Evolutionary conservation across 1,140 invertebrate genomes (phyloP), one percentile per base, ranked within the genome.

Genomic region (Conopomorpha cramerella): DNA sequence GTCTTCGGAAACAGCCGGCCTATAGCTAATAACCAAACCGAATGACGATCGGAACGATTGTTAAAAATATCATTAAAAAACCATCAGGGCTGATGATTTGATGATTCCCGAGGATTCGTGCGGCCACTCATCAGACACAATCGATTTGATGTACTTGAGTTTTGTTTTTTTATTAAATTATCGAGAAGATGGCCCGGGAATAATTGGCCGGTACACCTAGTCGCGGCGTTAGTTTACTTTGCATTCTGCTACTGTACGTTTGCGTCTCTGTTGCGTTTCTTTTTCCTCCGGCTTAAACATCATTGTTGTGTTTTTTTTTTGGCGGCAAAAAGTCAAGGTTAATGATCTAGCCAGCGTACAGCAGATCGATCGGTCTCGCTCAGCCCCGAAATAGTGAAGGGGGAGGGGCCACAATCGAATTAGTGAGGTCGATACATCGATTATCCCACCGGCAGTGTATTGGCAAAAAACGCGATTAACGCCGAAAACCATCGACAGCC

Each of bases 41-140:
- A 34, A 63, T 66, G 67, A 70, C 67, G 63, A 73, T 73, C 62
- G 56, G 52, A 45, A 49, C 62, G 62, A 71, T 73, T 68, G 68
- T 68, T 64, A 71, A 73, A 73, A 73, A 71, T 71, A 73, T 68
- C 66, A 73, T 71, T 71, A 73, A 73, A 73, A 71, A 71, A 71
- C 64, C 64, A 73, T 71, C 68, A 73, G 58, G 49, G 57, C 51
- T 67, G 64, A 71, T 71, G 64, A 66, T 73, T 71, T 57, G 57
- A 56, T 52, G 56, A 54, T 55, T 45, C 45, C 51, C 43, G 56
- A 44, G 46, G 51, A 46, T 55, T 54, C 51, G 44, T 54, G 51
- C 36, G 44, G 41, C 34, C 46, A 49, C 52, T 54, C 65, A 66
- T 70, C 64, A 66, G 51, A 60, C 51, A 49, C 64, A 68, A 73